Base-by-base conservation (phyloP, 1,140 invertebrate genomes). In the Hyphantria cunea region DNA sequence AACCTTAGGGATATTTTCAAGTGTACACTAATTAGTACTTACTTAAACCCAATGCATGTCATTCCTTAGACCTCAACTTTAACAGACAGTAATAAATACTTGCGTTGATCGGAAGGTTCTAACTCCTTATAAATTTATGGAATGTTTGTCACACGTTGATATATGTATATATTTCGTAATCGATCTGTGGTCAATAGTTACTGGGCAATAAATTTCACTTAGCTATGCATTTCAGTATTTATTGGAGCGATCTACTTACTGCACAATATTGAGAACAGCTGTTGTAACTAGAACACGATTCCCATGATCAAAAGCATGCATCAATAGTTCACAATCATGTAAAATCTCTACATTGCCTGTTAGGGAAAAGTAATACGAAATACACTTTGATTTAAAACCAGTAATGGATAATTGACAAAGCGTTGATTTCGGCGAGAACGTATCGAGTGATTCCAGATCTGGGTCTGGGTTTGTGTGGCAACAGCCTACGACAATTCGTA, bases 151-250 rank as follows among this genome's bases (percentile, higher is more conserved):
- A 34, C 7, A 48, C 7, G 7, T 15, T 13, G 25, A 10, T 33
- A 58, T 12, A 59, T 44, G 39, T 42, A 47, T 60, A 42, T 65
- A 70, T 74, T 77, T 74, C 65, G 69, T 63, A 74, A 77, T 51
- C 39, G 56, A 41, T 42, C 64, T 70, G 60, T 51, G 53, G 48
- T 56, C 31, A 49, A 53, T 51, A 63, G 58, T 64, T 73, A 68
- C 64, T 71, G 59, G 63, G 69, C 64, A 68, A 70, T 78, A 77
- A 68, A 82, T 80, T 72, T 68, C 71, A 78, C 73, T 68, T 74
- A 76, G 74, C 72, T 83, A 86, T 84, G 80, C 64, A 63, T 80
- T 79, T 77, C 55, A 72, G 70, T 76, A 80, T 82, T 83, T 84
- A 84, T 84, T 86, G 68, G 61, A 64, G 45, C 64, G 71, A 76